phyloP scores from a whole-genome alignment of 1,140 invertebrate species.

The Sarcophaga bullata region DNA sequence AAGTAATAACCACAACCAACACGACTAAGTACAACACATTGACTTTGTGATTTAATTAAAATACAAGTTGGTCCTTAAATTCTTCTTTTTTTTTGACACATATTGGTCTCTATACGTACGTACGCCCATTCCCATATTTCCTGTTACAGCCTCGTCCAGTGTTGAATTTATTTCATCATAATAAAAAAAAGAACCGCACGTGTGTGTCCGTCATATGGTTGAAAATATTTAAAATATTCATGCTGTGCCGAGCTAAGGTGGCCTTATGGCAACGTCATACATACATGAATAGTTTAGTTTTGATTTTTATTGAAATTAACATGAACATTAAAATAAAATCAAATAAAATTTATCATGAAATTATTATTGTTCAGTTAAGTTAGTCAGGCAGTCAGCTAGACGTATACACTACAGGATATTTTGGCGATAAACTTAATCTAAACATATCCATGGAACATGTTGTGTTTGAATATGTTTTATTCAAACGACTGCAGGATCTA shows the following conservation, averaged over 20 bases:
- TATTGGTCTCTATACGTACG: neutral
- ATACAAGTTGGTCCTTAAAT: neutral
- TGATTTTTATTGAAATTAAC: constrained; percentile 7
- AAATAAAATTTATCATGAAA: too few relatives aligned
- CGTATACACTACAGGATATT: too few relatives aligned
- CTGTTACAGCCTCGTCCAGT: neutral
- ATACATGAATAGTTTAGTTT: neutral
- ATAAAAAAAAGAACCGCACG: neutral
- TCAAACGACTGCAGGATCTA: too few relatives aligned
- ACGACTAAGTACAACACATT: constrained; percentile 1
- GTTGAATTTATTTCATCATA: neutral
- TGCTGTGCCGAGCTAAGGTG: neutral
- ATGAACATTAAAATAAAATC: neutral
- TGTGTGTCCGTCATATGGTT: constrained; percentile 13
- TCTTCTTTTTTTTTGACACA: neutral
- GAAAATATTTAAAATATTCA: constrained; percentile 1
- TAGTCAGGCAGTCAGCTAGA: too few relatives aligned
- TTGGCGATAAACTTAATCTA: too few relatives aligned
- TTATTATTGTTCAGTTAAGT: too few relatives aligned
- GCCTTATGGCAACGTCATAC: neutral
- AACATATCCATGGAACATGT: too few relatives aligned
- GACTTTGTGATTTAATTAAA: constrained; percentile 15
- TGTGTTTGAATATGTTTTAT: too few relatives aligned
- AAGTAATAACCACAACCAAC: neutral
- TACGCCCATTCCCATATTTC: neutral